A percentile compares a stretch with the other conserved stretches of the same genome.
Evolutionary conservation across 2,888 invertebrate genomes (phyloP).

Genomic region (Drosophila tanythrix): DNA sequence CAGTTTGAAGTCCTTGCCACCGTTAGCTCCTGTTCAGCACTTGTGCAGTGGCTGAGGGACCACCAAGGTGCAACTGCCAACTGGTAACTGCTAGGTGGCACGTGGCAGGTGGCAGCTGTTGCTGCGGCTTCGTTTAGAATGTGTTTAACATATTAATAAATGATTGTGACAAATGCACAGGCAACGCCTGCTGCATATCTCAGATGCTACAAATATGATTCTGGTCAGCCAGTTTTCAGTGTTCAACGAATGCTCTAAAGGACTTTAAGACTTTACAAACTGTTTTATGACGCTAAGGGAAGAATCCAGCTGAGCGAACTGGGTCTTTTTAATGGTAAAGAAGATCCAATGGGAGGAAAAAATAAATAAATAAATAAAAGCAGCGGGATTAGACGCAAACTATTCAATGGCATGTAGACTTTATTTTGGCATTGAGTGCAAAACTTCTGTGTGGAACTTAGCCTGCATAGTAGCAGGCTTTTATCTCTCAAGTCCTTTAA

Average conservation of each 20-base stretch:
- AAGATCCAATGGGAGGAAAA: background rate
- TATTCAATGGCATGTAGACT: too few species aligned
- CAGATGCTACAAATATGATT: conserved; percentile 48
- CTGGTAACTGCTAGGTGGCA: conserved; percentile 19
- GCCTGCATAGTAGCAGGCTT: background rate
- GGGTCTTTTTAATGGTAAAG: background rate
- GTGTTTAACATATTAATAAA: conserved; percentile 77
- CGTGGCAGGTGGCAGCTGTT: conserved; percentile 40
- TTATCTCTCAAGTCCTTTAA: background rate
- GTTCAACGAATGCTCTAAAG: conserved; percentile 12
- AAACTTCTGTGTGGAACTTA: background rate
- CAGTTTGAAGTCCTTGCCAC: conserved; percentile 46
- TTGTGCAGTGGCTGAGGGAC: conserved; percentile 40
- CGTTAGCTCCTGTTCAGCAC: conserved; percentile 24
- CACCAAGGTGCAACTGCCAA: conserved; percentile 40
- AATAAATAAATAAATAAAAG: background rate
- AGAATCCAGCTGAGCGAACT: background rate
- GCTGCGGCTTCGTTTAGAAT: conserved; percentile 65
- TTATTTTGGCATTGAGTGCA: background rate
- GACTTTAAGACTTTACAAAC: conserved; percentile 11
- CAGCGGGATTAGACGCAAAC: background rate
- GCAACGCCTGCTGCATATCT: conserved; percentile 40
- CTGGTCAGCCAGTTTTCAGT: conserved; percentile 17
- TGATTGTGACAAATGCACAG: conserved; percentile 73
- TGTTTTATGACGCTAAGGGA: conserved; percentile 24